A percentile compares a stretch with the other conserved stretches of the same genome.
Evolutionary conservation across 37 sponge, comb jelly and placozoan species (phyloP).

Genomic region (Lycopodina hypogea): DNA sequence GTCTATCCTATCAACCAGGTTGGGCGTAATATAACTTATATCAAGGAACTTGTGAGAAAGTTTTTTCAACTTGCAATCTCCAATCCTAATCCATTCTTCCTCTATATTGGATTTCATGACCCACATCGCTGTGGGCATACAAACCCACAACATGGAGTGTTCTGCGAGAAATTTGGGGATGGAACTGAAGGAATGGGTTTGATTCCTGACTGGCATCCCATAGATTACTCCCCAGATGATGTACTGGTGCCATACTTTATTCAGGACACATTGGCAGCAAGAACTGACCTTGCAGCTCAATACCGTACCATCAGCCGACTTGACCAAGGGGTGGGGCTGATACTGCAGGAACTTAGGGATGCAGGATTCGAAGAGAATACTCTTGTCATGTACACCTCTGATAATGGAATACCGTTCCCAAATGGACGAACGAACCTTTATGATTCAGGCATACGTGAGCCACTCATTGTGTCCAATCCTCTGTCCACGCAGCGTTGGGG

Average conservation of each 20-base stretch:
- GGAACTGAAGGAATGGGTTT: constrained; percentile 53
- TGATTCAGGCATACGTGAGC: constrained; percentile 66
- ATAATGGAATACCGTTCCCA: constrained; percentile 81
- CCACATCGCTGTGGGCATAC: constrained; percentile 48
- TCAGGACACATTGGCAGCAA: constrained; percentile 65
- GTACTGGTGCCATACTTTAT: constrained; percentile 68
- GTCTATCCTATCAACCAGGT: constrained; percentile 51
- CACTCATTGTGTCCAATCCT: constrained; percentile 64
- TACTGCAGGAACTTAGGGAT: constrained; percentile 47
- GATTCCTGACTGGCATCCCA: constrained; percentile 79
- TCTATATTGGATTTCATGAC: constrained; percentile 78
- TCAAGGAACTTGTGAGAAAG: constrained; percentile 50
- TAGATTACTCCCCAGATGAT: constrained; percentile 50
- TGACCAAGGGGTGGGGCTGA: constrained; percentile 75
- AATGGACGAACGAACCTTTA: constrained; percentile 71
- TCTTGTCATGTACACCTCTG: constrained; percentile 65
- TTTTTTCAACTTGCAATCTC: constrained; percentile 39
- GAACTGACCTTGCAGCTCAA: constrained; percentile 64
- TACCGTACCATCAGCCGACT: constrained; percentile 65
- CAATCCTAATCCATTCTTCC: constrained; percentile 43
- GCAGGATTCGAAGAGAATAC: constrained; percentile 47
- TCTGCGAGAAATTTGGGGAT: constrained; percentile 83
- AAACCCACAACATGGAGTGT: constrained; percentile 24
- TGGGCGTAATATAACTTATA: constrained; percentile 75
- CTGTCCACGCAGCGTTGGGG: constrained; percentile 47